These are phyloP conservation scores for Nannospalax galili DNA, from an alignment of 2,113 vertebrate genomes.

Conservation along the genomic window DNA sequence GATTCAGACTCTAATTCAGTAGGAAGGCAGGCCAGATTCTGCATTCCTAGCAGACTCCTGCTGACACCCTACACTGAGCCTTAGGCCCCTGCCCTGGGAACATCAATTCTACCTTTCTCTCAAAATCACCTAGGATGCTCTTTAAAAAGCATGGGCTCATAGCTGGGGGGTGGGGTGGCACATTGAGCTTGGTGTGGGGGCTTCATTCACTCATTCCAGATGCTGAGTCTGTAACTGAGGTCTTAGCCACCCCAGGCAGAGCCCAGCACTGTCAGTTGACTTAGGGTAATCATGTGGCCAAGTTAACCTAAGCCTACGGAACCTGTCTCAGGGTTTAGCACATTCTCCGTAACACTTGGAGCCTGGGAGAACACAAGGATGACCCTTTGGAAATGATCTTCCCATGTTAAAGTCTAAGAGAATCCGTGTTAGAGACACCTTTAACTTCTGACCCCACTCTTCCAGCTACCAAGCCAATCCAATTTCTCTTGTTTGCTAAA, in stretches of 20 bases:
- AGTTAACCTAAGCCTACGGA: neutral
- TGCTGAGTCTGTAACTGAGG: neutral
- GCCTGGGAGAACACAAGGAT: neutral
- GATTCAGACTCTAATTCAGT: neutral
- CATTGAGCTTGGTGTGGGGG: neutral
- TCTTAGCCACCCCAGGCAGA: neutral
- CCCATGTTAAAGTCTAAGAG: accelerated
- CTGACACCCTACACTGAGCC: neutral
- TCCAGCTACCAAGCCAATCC: neutral
- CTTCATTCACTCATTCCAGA: neutral
- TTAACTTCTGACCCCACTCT: neutral
- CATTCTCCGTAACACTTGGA: neutral
- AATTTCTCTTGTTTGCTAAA: neutral
- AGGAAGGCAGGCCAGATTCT: neutral
- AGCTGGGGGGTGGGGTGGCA: neutral
- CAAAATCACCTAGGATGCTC: neutral
- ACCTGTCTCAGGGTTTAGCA: neutral
- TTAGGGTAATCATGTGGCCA: neutral
- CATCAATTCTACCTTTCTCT: neutral
- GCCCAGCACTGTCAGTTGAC: neutral
- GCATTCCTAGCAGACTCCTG: neutral
- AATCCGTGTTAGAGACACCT: neutral
- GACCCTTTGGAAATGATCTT: neutral
- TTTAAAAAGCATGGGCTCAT: neutral
- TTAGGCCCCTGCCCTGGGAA: neutral